Percentiles rank a stretch among this genome's conserved stretches.
These are phyloP conservation scores for Euura saliciscinereae DNA, from an alignment of 1,140 invertebrate genomes.

Conservation along the genomic window DNA sequence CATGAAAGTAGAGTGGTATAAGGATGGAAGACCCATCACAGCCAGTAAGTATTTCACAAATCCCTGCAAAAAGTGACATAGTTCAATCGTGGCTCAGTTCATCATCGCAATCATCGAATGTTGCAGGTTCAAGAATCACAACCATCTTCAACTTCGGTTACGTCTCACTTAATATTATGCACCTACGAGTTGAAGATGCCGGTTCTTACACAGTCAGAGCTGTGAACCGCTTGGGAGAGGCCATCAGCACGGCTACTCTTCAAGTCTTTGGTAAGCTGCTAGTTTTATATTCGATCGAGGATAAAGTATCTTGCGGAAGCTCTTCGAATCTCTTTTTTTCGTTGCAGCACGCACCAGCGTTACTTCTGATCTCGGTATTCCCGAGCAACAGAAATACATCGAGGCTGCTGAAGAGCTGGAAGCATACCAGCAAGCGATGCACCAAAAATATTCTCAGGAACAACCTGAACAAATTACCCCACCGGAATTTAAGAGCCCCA, in stretches of 20 bases:
- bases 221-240: constrained; percentile 86
- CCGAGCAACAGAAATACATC: constrained; percentile 92
- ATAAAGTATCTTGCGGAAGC: constrained; percentile 8
- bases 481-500: constrained; percentile 91
- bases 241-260: constrained; percentile 79
- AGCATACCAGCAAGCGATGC: constrained; percentile 80
- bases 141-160: constrained; percentile 98
- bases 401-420: constrained; percentile 93
- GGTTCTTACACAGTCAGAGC: constrained; percentile 91
- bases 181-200: constrained; percentile 92
- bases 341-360: constrained; percentile 73
- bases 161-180: constrained; percentile 96
- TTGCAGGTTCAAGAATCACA: constrained; percentile 84
- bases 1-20: constrained; percentile 98
- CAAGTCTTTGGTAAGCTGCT: constrained; percentile 68
- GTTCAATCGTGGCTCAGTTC: neutral
- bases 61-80: neutral
- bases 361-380: constrained; percentile 85
- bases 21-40: constrained; percentile 92
- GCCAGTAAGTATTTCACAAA: constrained; percentile 67
- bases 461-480: constrained; percentile 76
- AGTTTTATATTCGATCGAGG: neutral
- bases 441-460: constrained; percentile 78
- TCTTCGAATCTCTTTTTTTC: constrained; percentile 14
- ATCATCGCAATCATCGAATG: neutral